Percentiles rank a stretch among this genome's conserved stretches.
Evolutionary conservation across 2,888 invertebrate species (phyloP).

Genomic region (Cephus pygmeus): DNA sequence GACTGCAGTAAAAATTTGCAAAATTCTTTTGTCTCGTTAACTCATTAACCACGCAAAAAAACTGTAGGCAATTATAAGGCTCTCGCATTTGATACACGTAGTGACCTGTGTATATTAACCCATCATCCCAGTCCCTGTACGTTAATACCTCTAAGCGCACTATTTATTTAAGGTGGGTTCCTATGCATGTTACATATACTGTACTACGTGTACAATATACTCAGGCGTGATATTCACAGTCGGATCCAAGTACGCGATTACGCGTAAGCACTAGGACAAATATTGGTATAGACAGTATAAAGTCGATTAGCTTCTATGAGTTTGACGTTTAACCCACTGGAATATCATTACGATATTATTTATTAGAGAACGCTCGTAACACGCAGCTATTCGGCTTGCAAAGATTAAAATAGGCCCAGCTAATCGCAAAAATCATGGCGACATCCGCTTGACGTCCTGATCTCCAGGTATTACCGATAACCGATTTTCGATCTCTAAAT

Average conservation of each 20-base stretch:
- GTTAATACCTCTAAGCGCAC: not conserved
- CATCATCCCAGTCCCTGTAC: not conserved
- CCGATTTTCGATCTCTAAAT: not conserved
- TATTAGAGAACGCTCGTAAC: not conserved
- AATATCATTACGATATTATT: not conserved
- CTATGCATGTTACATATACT: not conserved
- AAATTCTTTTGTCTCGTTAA: not conserved
- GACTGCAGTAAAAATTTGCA: not conserved
- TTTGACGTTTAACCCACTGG: not conserved
- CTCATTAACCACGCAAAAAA: not conserved
- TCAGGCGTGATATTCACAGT: too few relatives aligned
- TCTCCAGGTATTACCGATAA: not conserved
- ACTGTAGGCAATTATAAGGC: not conserved
- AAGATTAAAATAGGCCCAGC: not conserved
- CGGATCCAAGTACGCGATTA: too few relatives aligned
- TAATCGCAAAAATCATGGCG: not conserved
- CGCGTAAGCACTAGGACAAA: too few relatives aligned
- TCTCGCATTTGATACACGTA: not conserved
- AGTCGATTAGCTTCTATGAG: not conserved
- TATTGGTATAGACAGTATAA: not conserved
- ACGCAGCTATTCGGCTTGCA: not conserved
- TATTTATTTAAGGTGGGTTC: not conserved
- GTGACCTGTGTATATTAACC: not conserved
- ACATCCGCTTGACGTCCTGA: not conserved
- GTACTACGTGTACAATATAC: too few relatives aligned